Conservation (phyloP, 1,140 invertebrate species). For the Phymastichus coffea region DNA sequence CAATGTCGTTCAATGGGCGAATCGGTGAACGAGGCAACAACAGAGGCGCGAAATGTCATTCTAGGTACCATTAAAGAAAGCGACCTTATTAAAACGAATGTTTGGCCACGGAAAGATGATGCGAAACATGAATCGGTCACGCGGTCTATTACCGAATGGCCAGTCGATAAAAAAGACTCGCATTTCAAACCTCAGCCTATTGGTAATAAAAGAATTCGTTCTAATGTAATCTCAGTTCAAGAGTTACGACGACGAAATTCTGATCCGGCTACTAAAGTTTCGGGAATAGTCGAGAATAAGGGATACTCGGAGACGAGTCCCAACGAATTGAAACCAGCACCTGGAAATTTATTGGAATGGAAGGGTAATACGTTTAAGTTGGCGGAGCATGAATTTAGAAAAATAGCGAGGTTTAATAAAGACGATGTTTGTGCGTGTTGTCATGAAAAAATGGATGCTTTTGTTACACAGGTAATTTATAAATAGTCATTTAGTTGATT, state of each 20-base stretch:
- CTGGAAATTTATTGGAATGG: constrained; percentile 56
- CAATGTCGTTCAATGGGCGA: constrained; percentile 55
- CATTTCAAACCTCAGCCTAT: constrained; percentile 41
- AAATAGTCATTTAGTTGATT: background rate
- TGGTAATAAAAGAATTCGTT: constrained; percentile 53
- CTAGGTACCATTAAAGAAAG: constrained; percentile 52
- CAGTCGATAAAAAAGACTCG: constrained; percentile 47
- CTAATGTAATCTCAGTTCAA: constrained; percentile 49
- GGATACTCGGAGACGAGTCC: constrained; percentile 42
- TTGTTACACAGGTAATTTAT: constrained; percentile 67
- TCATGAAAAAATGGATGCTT: constrained; percentile 74
- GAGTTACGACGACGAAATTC: constrained; percentile 69
- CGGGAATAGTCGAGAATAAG: constrained; percentile 49
- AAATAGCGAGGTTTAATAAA: constrained; percentile 71
- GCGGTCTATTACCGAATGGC: constrained; percentile 50
- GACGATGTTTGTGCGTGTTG: constrained; percentile 78
- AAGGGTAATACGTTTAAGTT: constrained; percentile 64
- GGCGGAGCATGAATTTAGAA: constrained; percentile 72
- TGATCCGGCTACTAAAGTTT: constrained; percentile 66
- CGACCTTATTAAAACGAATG: constrained; percentile 43
- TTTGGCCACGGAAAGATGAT: constrained; percentile 44
- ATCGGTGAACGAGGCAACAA: constrained; percentile 39
- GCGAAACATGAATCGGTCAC: constrained; percentile 28
- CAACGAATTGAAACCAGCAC: constrained; percentile 49
- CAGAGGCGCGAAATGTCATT: constrained; percentile 47